Evolutionary conservation across 1,140 invertebrate species (phyloP), one percentile per base, ranked within the genome.

Genomic region (Cephus cinctus): DNA sequence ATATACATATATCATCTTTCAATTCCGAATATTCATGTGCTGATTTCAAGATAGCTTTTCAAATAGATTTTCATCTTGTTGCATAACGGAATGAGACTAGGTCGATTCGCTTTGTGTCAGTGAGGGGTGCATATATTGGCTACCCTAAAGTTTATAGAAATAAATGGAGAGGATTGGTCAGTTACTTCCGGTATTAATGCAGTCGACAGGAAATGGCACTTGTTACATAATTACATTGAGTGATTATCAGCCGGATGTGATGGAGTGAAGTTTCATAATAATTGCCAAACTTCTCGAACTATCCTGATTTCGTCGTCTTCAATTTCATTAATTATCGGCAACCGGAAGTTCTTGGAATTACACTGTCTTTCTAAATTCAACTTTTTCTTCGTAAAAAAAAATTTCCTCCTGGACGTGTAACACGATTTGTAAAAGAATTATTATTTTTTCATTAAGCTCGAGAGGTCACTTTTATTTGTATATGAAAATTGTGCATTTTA

Each of bases 41-140:
- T 20, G n/a, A n/a, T n/a, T n/a, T 36, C 16, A 15, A 2, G 4
- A 18, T 14, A 18, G n/a, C 9, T 36, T 18, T 16, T 36, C 34
- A 36, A 59, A 50, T 39, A 40, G 40, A 59, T 61, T 61, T 47
- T 12, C 46, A 58, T 66, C 62, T 70, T 67, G 63, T 67, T 67
- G 61, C 62, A 30, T 48, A 48, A 38, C 57, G 56, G 60, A 59
- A 61, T 52, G 52, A 57, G 50, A 59, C 61, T 61, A 53, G 43
- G 54, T 46, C 38, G 49, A 43, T n/a, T n/a, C n/a, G n/a, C n/a
- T n/a, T n/a, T n/a, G 48, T 50, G 57, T 64, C 57, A 60, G 67
- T 56, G 59, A 63, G 60, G 68, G 65, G 66, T 71, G 65, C 61
- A 69, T 69, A 67, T 61, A 66, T 70, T 67, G 61, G n/a, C 46